These are phyloP conservation scores for Calliphora vomitoria DNA, from an alignment of 2,888 invertebrate species.

Conservation along the genomic window DNA sequence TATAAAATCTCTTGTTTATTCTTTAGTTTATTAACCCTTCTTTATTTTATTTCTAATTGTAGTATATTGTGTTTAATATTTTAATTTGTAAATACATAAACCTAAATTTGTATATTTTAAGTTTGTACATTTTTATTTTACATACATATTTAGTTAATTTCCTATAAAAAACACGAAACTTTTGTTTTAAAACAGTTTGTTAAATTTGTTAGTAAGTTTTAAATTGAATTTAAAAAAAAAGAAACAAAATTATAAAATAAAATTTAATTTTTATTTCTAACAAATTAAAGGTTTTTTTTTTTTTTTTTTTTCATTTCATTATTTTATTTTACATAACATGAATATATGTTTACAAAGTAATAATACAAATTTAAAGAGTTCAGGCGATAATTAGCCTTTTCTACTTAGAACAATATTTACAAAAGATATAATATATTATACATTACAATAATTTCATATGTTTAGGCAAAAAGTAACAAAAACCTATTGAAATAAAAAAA, in stretches of 20 bases:
- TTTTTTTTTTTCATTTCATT: too few relatives aligned
- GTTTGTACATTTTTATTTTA: constrained; percentile 62
- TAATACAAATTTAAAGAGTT: too few relatives aligned
- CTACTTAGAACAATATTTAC: too few relatives aligned
- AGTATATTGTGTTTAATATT: constrained; percentile 26
- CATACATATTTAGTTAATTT: constrained; percentile 55
- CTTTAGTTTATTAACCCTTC: not conserved
- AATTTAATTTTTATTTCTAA: constrained; percentile 35
- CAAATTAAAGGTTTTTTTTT: constrained; percentile 24
- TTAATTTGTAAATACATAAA: constrained; percentile 56
- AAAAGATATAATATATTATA: too few relatives aligned
- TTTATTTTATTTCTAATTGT: not conserved
- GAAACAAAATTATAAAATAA: constrained; percentile 19
- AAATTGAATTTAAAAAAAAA: constrained; percentile 47
- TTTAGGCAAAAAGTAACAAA: too few relatives aligned
- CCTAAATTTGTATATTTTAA: constrained; percentile 40
- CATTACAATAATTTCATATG: too few relatives aligned
- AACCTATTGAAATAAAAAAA: too few relatives aligned
- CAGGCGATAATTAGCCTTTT: too few relatives aligned
- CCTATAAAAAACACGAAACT: constrained; percentile 33
- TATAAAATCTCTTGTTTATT: constrained; percentile 11
- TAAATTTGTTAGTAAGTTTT: constrained; percentile 76
- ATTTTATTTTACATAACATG: too few relatives aligned
- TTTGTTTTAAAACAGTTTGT: constrained; percentile 74
- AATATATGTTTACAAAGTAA: too few relatives aligned